Percentiles rank a stretch among this genome's conserved stretches.
phyloP scores from a whole-genome alignment of 2,797 vertebrate genomes.

The Stomatorhinus walkeri region DNA sequence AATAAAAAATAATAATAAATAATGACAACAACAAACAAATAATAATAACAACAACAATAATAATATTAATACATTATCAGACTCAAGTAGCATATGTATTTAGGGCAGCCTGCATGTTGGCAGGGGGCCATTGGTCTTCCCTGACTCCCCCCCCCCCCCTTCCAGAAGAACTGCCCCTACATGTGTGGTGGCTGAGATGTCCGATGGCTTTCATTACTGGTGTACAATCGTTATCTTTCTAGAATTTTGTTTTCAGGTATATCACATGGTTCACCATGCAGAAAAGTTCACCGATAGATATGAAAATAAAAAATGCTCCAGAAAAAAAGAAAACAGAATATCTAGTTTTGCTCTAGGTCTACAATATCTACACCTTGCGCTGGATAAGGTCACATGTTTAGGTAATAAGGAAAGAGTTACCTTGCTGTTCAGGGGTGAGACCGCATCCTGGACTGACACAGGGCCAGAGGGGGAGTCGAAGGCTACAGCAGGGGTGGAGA shows the following conservation, averaged over 20 bases:
- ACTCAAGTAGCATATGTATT: not conserved
- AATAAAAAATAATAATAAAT: no score
- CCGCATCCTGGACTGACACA: constrained; percentile 39
- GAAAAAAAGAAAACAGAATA: not conserved
- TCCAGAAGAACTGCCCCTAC: not conserved
- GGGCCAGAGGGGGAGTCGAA: constrained; percentile 25
- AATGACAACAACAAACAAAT: no score
- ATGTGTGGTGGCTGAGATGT: not conserved
- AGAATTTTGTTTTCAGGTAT: not conserved
- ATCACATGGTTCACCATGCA: not conserved
- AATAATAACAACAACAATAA: not conserved
- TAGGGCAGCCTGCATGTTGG: not conserved
- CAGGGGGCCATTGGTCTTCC: not conserved
- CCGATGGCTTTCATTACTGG: not conserved
- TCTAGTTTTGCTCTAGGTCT: not conserved
- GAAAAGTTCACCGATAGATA: not conserved
- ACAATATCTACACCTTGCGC: not conserved
- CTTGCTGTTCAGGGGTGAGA: constrained; percentile 51
- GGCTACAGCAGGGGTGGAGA: constrained; percentile 40
- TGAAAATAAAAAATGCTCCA: not conserved
- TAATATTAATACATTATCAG: not conserved
- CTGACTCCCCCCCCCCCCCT: not conserved
- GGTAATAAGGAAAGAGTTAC: constrained; percentile 47
- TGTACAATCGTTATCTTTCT: not conserved
- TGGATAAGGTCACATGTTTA: constrained; percentile 52